Evolutionary conservation across 2,888 invertebrate genomes (phyloP), one percentile per base, ranked within the genome.

Genomic region (Anoncus sp.): DNA sequence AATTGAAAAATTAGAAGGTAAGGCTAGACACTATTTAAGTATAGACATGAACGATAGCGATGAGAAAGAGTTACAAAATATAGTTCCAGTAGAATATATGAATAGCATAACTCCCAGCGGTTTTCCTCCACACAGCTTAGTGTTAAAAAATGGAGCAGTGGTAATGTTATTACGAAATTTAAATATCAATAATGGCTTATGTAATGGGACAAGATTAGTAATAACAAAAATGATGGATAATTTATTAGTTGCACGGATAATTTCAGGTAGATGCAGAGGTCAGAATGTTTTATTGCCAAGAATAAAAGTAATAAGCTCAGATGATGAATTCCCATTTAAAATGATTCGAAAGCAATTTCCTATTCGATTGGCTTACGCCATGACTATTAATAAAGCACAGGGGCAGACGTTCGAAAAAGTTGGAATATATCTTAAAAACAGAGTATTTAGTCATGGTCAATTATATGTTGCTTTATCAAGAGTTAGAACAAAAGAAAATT

Each of bases 371-470:
- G 65, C 65, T 38, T 65, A 51, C 14, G 65, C 51, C 0, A 51
- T 65, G 65, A 65, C 65, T 2, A 65, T 65, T 38, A 65, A 65
- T n/a, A 65, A 65, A 65, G 51, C 51, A 1, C 65, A 65, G 7
- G 65, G 65, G 7, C 51, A 65, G 38, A 51, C 65, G 9, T 65
- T 65, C 5, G 62, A 71, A 4, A 71, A 24, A 71, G 62, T 71
- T 24, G 80, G 76, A 14, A 10, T 81, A 43, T 63, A 81, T 60
- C 59, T 81, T 24, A 38, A 63, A 14, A 51, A 65, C 20, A 14
- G 45, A 0, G 49, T 75, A 24, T 80, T 80, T 65, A 70, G 66
- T 31, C 77, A 81, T 51, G 79, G 77, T 20, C 77, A 81, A 27
- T 49, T 79, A 10, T 77, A 79, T 45, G 77, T 79, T 16, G 77